Percentiles rank a stretch among this genome's conserved stretches.
phyloP scores from a whole-genome alignment of 2,113 vertebrate species.

The Heptranchias perlo region DNA sequence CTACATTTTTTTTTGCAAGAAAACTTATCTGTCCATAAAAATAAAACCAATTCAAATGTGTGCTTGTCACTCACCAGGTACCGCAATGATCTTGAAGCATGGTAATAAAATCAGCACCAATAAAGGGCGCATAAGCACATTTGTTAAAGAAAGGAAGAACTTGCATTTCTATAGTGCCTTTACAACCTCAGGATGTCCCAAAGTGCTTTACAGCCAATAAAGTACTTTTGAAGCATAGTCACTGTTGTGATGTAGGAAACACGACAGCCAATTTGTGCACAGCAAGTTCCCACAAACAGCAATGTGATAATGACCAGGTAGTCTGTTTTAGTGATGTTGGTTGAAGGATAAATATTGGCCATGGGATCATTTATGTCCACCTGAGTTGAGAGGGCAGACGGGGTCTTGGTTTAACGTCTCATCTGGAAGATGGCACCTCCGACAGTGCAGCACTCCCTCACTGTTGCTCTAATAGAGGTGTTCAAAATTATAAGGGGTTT shows the following conservation, averaged over 20 bases:
- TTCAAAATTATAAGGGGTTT: background rate
- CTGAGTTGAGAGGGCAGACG: background rate
- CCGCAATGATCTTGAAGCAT: background rate
- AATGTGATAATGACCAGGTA: background rate
- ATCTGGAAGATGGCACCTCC: background rate
- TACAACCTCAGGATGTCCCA: background rate
- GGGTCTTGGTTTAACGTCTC: background rate
- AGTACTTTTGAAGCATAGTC: no score
- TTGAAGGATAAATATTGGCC: background rate
- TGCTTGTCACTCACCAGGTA: background rate
- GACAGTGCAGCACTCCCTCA: background rate
- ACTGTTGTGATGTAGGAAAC: background rate
- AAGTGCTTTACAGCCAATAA: background rate
- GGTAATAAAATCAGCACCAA: background rate
- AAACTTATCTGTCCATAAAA: background rate
- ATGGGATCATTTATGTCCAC: background rate
- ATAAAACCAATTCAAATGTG: background rate
- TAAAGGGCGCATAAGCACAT: background rate
- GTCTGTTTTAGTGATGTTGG: background rate
- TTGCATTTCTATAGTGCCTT: background rate
- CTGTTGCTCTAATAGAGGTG: no score
- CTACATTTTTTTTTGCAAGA: background rate
- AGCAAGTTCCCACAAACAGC: background rate
- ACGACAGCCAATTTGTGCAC: background rate
- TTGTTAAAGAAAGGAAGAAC: background rate